Evolutionary conservation across 2,113 vertebrate species (phyloP), one percentile per base, ranked within the genome.

Genomic region (Odobenus rosmarus): DNA sequence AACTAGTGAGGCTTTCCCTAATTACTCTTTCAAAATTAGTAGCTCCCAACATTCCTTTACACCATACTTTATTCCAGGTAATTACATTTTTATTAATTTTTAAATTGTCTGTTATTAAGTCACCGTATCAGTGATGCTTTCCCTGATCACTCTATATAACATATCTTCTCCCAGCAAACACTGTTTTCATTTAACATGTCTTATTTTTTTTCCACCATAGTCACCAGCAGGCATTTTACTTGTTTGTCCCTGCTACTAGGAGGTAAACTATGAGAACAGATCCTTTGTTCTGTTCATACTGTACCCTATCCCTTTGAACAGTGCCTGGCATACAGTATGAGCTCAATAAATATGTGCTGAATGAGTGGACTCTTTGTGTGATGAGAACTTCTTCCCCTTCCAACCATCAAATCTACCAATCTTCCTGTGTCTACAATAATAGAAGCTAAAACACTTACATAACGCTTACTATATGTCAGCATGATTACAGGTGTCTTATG

Each of bases 81-180:
- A 79, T 36, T 67, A 46, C 3, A 77, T 92, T 79, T 97, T 86
- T 46, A 86, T 90, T 83, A 85, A 81, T 62, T 86, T 91, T 42
- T 39, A 67, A 91, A 77, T 57, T 71, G 31, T 62, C 55, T 84
- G 19, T 57, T 92, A 26, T 42, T 46, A 90, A 79, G n/a, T 92
- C 28, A 77, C 33, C 57, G n/a, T 53, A 94, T 69, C 57, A 82
- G 62, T 51, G 42, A 88, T 49, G 36, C 16, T 36, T 81, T 89
- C n/a, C 57, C 13, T 89, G 87, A 55, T 33, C 4, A 80, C n/a
- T n/a, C 33, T 80, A 24, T 33, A 79, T 90, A 95, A 88, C 90
- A 81, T 88, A 86, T 24, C 13, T 28, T 26, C 1, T 19, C 28
- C 18, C 12, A 33, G 26, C 21, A 61, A 96, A 77, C 31, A 14